Percentiles rank a stretch among this genome's conserved stretches.
phyloP scores from a whole-genome alignment of 2,113 vertebrate genomes.

The Thamnaconus septentrionalis region DNA sequence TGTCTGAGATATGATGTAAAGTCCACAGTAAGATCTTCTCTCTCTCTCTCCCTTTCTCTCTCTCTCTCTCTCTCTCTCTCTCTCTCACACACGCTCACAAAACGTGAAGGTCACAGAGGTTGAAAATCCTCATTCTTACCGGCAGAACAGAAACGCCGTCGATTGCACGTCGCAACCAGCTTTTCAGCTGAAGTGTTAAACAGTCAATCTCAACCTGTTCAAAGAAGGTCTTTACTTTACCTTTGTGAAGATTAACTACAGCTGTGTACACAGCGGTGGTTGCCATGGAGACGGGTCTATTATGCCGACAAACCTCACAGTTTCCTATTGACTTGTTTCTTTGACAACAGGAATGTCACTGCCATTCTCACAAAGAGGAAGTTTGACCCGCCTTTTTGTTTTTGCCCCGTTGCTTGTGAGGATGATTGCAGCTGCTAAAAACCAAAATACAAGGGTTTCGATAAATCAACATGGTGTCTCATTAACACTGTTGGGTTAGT shows the following conservation, averaged over 20 bases:
- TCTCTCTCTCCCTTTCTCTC: too few species aligned
- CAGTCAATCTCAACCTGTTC: neutral
- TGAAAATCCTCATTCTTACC: too few species aligned
- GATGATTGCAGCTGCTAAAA: conserved; percentile 40
- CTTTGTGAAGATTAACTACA: conserved; percentile 32
- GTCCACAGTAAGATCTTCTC: too few species aligned
- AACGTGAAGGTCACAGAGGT: too few species aligned
- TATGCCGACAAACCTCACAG: conserved; percentile 49
- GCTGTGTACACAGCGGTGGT: conserved; percentile 49
- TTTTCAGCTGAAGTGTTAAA: neutral
- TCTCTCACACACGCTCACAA: neutral
- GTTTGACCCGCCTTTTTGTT: conserved; percentile 43
- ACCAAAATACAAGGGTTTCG: conserved; percentile 29
- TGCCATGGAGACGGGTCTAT: conserved; percentile 62
- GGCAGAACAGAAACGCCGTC: too few species aligned
- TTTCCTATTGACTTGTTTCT: conserved; percentile 64
- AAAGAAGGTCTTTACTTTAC: conserved; percentile 18
- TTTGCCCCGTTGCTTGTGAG: conserved; percentile 34
- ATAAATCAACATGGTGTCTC: conserved; percentile 55
- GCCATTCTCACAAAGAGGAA: conserved; percentile 42
- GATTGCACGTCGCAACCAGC: neutral
- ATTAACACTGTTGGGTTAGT: conserved; percentile 19
- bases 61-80: too few species aligned
- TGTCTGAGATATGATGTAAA: too few species aligned
- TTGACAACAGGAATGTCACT: conserved; percentile 73